Base-by-base conservation (phyloP, 2,113 vertebrate species). In the Halcyon malimbica region DNA sequence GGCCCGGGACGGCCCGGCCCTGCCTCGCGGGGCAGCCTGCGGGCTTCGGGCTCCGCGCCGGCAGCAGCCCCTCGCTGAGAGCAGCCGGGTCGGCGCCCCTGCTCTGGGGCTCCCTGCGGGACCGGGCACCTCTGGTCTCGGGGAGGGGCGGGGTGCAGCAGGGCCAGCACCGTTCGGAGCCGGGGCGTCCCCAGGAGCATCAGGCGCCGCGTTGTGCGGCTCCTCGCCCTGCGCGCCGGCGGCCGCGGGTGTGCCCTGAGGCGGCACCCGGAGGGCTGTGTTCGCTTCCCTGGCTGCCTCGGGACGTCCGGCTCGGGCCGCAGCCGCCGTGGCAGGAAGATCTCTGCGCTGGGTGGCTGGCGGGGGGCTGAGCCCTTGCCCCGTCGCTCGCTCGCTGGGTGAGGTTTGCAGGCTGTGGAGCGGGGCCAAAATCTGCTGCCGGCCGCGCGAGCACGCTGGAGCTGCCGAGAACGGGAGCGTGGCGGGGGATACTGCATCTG, bases 341-440 rank as follows among this genome's bases (percentile, higher is more conserved):
- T 1, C 18, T 1, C 20, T 1, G 50, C 13, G 20, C 0, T 4
- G 59, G 53, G 14, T 54, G 33, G 11, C 11, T 3, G 65, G 21
- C 44, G 14, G 23, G 63, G 28, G 16, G 35, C 25, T 39, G 67
- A n/a, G 1, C 39, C 2, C 23, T 7, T 33, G 26, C 16, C 8
- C n/a, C 2, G 6, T 1, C 1, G 25, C 2, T 35, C 20, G 68
- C 13, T 24, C 1, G 28, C 1, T 1, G 1, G 0, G 8, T 4
- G 2, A 7, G 35, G 51, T 11, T 1, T 2, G 35, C 13, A 7
- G 51, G 69, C 31, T 26, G 9, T 8, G 74, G 4, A 5, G 1
- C 13, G 54, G 29, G 51, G 29, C 2, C 10, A 4, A 4, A 7
- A 11, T 3, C 21, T 4, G 77, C 35, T 28, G 63, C 48, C 41